Conservation (phyloP, 2,888 invertebrate genomes). For the Drosophila merina region DNA sequence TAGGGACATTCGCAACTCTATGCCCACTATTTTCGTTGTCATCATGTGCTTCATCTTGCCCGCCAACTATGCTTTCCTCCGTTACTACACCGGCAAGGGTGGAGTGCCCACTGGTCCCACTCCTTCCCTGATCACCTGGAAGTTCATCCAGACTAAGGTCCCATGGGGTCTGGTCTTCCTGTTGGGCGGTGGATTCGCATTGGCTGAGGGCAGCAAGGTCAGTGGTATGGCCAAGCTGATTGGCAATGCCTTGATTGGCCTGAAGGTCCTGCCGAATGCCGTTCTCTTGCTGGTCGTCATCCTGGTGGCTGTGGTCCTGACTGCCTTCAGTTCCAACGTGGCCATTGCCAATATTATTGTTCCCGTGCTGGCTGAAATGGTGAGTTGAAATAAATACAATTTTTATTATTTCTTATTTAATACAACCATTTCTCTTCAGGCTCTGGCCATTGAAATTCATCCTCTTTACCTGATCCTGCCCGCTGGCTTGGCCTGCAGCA, state of each 20-base stretch:
- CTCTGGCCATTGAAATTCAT: constrained; percentile 89
- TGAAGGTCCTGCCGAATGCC: constrained; percentile 87
- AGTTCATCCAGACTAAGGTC: constrained; percentile 91
- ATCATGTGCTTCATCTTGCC: constrained; percentile 93
- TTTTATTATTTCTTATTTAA: constrained; percentile 1
- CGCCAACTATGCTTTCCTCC: constrained; percentile 89
- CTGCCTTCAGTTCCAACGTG: constrained; percentile 95
- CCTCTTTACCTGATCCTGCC: constrained; percentile 96
- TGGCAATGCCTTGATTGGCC: constrained; percentile 88
- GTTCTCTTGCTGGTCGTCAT: constrained; percentile 91
- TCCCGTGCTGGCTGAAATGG: constrained; percentile 92
- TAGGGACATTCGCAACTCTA: constrained; percentile 89
- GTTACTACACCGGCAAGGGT: constrained; percentile 87
- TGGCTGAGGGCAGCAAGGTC: constrained; percentile 92
- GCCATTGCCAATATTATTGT: constrained; percentile 95
- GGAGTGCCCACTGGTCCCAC: constrained; percentile 86
- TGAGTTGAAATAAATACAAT: constrained; percentile 74
- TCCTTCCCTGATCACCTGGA: constrained; percentile 92
- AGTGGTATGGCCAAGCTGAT: constrained; percentile 92
- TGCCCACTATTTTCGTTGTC: constrained; percentile 92
- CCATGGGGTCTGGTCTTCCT: constrained; percentile 96
- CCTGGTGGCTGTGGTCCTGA: constrained; percentile 90
- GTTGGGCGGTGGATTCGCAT: constrained; percentile 95
- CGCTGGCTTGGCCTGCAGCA: constrained; percentile 94
- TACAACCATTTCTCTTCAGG: constrained; percentile 84